These are phyloP conservation scores for Calliphora vomitoria DNA, from an alignment of 2,888 invertebrate species.

Conservation along the genomic window DNA sequence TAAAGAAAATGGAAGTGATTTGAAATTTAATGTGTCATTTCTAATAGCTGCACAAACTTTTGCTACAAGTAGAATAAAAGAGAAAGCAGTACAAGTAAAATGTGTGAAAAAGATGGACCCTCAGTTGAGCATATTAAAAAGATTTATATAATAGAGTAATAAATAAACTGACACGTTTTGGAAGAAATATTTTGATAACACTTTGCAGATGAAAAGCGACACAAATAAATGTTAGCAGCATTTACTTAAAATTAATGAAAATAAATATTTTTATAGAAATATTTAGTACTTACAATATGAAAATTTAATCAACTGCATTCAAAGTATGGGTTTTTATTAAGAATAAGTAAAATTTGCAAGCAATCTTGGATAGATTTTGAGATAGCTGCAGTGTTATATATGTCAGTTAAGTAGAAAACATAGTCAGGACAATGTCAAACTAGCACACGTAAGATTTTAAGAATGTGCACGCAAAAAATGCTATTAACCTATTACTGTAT, in stretches of 20 bases:
- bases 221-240: slow-evolving; percentile 21
- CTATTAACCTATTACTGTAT: too few species aligned
- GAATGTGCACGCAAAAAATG: too few species aligned
- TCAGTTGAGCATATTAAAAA: slow-evolving; percentile 23
- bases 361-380: too few species aligned
- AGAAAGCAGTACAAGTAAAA: not conserved
- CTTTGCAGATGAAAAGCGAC: slow-evolving; percentile 21
- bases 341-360: too few species aligned
- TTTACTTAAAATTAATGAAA: slow-evolving; percentile 3
- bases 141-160: slow-evolving; percentile 47
- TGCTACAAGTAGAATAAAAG: not conserved
- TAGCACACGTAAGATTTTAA: too few species aligned
- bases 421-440: too few species aligned
- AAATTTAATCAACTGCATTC: too few species aligned
- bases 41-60: slow-evolving; percentile 23
- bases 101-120: slow-evolving; percentile 23
- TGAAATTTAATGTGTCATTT: slow-evolving; percentile 49
- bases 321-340: too few species aligned
- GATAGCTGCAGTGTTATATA: too few species aligned
- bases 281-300: not conserved
- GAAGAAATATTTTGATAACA: slow-evolving; percentile 49
- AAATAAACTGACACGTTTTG: slow-evolving; percentile 43
- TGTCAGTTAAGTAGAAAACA: too few species aligned
- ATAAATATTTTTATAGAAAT: not conserved
- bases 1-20: slow-evolving; percentile 48